Evolutionary conservation across 2,113 vertebrate species (phyloP).

Genomic region (Phrynosoma platyrhinos): DNA sequence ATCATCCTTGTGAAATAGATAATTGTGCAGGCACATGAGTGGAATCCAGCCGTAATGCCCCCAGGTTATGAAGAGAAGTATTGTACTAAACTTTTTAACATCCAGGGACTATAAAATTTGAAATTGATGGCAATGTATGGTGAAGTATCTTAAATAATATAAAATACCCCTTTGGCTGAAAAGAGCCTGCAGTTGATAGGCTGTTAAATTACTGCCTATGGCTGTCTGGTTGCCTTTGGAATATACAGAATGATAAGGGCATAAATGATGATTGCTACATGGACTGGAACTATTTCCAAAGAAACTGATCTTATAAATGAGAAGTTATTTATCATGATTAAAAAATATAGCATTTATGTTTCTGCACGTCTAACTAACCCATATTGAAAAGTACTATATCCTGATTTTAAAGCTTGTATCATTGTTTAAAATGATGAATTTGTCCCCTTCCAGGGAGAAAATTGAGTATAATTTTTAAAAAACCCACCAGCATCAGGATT

Average conservation of each 20-base stretch:
- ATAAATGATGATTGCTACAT: conserved; percentile 52
- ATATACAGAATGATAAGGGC: conserved; percentile 45
- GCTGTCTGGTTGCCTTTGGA: conserved; percentile 63
- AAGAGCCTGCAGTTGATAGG: conserved; percentile 59
- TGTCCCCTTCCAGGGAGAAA: conserved; percentile 45
- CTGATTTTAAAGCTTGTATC: conserved; percentile 52
- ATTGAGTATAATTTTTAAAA: conserved; percentile 23
- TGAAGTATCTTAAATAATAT: conserved; percentile 63
- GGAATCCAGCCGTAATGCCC: not conserved
- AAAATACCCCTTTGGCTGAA: conserved; percentile 66
- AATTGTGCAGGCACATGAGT: conserved; percentile 35
- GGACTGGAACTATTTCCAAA: conserved; percentile 55
- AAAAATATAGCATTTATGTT: conserved; percentile 57
- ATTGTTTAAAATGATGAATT: conserved; percentile 27
- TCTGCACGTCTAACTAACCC: conserved; percentile 42
- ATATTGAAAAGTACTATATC: conserved; percentile 37
- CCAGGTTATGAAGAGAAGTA: conserved; percentile 54
- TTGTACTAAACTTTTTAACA: conserved; percentile 67
- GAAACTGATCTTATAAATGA: conserved; percentile 67
- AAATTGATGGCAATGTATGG: conserved; percentile 66
- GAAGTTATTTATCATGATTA: conserved; percentile 70
- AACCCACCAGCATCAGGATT: not conserved
- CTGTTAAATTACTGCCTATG: conserved; percentile 66
- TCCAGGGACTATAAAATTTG: conserved; percentile 50
- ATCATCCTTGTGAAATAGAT: conserved; percentile 40